phyloP scores from a whole-genome alignment of 2,888 invertebrate species.

The Cybosia mesomella region DNA sequence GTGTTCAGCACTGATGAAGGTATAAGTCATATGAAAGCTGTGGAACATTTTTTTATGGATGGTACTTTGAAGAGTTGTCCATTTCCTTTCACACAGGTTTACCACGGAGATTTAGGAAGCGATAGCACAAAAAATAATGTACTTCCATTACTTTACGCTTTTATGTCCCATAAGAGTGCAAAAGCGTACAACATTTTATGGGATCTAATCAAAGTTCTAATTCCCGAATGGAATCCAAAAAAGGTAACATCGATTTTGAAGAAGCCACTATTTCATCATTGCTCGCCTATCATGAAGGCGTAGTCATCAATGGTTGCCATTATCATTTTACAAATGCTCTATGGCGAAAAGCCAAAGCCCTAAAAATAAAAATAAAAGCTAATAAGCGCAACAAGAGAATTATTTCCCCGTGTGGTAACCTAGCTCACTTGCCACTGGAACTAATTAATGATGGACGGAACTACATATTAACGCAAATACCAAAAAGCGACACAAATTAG shows the following conservation, averaged over 20 bases:
- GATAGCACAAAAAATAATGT: too few species aligned
- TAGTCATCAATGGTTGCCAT: not conserved
- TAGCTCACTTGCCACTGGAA: constrained; percentile 1
- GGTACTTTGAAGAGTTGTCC: not conserved
- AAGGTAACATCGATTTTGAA: too few species aligned
- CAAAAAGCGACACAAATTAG: not conserved
- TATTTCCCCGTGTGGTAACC: constrained; percentile 1
- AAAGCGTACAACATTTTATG: not conserved
- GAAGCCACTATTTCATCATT: too few species aligned
- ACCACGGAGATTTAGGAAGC: not conserved
- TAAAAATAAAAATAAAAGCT: not conserved
- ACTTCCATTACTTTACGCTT: too few species aligned
- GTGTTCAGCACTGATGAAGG: not conserved
- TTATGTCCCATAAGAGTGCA: too few species aligned
- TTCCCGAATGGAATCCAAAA: too few species aligned
- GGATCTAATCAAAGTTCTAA: not conserved
- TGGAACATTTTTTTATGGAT: not conserved
- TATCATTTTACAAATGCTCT: not conserved
- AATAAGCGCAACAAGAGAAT: not conserved
- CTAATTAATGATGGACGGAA: constrained; percentile 6
- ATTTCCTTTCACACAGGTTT: not conserved
- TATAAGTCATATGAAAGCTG: not conserved
- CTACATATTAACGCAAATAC: constrained; percentile 5
- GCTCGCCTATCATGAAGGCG: not conserved
- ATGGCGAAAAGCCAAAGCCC: not conserved